Conservation (phyloP, 2,888 invertebrate species). For the Dynastes maya region DNA sequence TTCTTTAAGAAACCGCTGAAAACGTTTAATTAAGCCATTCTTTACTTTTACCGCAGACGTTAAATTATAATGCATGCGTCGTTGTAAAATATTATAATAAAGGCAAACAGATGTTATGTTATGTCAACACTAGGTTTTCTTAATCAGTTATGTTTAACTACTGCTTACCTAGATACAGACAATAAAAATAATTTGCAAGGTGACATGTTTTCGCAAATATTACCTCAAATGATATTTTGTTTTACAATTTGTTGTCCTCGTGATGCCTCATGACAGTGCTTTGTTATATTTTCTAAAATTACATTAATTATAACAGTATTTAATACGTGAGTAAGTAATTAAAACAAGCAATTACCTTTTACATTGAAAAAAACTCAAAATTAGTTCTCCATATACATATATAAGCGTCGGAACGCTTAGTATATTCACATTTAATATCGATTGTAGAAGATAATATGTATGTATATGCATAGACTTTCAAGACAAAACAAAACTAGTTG, state of each 20-base stretch:
- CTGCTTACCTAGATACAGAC: slow-evolving; percentile 25
- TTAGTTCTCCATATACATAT: neutral
- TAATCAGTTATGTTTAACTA: slow-evolving; percentile 36
- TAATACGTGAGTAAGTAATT: neutral
- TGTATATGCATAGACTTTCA: too few relatives aligned
- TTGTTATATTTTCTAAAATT: slow-evolving; percentile 28
- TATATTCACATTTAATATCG: too few relatives aligned
- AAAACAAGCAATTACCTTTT: slow-evolving; percentile 2
- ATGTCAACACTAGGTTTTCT: slow-evolving; percentile 35
- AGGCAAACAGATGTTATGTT: slow-evolving; percentile 18
- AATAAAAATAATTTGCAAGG: slow-evolving; percentile 47
- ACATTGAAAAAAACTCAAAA: neutral
- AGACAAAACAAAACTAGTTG: too few relatives aligned
- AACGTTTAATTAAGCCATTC: neutral
- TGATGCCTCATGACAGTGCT: neutral
- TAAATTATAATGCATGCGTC: slow-evolving; percentile 1
- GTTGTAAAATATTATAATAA: slow-evolving; percentile 1
- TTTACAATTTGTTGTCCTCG: slow-evolving; percentile 24
- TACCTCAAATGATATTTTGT: slow-evolving; percentile 37
- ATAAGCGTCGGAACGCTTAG: neutral
- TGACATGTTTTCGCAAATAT: slow-evolving; percentile 44
- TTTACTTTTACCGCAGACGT: slow-evolving; percentile 1
- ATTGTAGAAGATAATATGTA: too few relatives aligned
- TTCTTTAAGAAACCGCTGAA: neutral
- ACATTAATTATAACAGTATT: neutral